Evolutionary conservation across 1,140 invertebrate species (phyloP).

Genomic region (Drosophila lacertosa): DNA sequence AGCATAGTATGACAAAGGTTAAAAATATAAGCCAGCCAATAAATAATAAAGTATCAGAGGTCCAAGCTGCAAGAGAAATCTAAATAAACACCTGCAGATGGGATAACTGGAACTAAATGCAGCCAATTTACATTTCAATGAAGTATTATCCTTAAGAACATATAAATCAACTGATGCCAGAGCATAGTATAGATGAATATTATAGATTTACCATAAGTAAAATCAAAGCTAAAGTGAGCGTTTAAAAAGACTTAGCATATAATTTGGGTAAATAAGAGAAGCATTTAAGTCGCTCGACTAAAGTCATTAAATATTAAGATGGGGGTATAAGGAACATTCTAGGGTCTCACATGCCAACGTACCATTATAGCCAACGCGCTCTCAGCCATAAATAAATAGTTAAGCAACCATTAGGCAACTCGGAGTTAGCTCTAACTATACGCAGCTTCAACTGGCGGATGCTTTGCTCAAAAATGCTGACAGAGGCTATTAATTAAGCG

Average conservation of each 20-base stretch:
- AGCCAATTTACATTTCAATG: not conserved
- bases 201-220: too few species aligned
- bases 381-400: constrained; percentile 39
- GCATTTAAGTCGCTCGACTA: not conserved
- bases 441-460: constrained; percentile 45
- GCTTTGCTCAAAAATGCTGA: constrained; percentile 73
- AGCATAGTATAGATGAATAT: too few species aligned
- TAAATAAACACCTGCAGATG: constrained; percentile 8
- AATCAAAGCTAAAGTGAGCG: too few species aligned
- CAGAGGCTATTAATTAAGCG: constrained; percentile 76
- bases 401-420: constrained; percentile 35
- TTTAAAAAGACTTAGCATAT: too few species aligned
- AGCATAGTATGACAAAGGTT: constrained; percentile 25
- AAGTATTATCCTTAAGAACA: not conserved
- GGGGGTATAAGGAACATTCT: not conserved
- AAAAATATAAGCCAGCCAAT: constrained; percentile 27
- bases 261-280: not conserved
- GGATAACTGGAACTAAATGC: not conserved
- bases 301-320: constrained; percentile 26
- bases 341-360: constrained; percentile 28
- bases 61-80: constrained; percentile 1
- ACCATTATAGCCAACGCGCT: constrained; percentile 21
- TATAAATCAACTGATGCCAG: not conserved
- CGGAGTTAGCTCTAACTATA: constrained; percentile 26
- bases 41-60: constrained; percentile 13